Evolutionary conservation across 2,113 vertebrate species (phyloP).

Genomic region (Philantomba maxwellii): DNA sequence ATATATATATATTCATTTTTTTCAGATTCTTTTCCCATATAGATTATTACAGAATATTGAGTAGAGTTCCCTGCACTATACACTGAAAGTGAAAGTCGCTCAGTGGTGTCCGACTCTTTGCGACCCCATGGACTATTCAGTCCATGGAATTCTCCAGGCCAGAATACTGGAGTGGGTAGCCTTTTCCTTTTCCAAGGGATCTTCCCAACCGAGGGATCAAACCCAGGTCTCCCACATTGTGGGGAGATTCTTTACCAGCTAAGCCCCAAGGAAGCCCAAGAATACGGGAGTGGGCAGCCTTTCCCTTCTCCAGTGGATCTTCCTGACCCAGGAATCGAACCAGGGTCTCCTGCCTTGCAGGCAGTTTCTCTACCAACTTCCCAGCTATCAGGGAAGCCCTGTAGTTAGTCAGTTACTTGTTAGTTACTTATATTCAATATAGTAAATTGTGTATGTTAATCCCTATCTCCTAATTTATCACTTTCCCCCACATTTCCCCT

Average conservation of each 20-base stretch:
- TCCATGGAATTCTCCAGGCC: background rate
- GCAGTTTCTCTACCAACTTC: background rate
- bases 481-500: background rate
- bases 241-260: background rate
- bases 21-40: background rate
- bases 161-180: background rate
- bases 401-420: background rate
- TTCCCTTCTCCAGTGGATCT: background rate
- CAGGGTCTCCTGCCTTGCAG: background rate
- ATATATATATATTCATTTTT: background rate
- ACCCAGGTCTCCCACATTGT: background rate
- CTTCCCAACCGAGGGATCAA: background rate
- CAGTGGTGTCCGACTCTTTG: background rate
- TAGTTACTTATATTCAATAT: background rate
- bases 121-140: background rate
- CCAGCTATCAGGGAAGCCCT: background rate
- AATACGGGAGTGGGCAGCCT: background rate
- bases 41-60: background rate
- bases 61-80: background rate
- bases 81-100: background rate
- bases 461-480: background rate
- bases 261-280: background rate
- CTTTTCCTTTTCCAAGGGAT: background rate
- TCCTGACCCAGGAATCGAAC: background rate
- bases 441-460: background rate